Evolutionary conservation across 2,113 vertebrate species (phyloP).

Genomic region (Campylomormyrus numenius): DNA sequence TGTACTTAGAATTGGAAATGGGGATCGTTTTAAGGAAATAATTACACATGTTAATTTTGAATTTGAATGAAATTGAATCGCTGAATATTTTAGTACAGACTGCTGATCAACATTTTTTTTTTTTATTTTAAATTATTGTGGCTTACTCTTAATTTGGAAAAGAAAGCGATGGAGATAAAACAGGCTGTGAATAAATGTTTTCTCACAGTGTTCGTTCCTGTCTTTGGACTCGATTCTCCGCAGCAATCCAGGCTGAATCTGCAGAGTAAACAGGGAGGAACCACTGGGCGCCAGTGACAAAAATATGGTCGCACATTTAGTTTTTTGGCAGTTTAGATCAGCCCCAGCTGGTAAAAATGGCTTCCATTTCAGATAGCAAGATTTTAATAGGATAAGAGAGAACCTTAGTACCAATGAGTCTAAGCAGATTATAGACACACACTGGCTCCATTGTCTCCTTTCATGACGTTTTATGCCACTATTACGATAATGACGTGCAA

Average conservation of each 20-base stretch:
- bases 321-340: slow-evolving; percentile 2
- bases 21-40: neutral
- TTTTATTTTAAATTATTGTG: neutral
- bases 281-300: neutral
- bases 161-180: neutral
- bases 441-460: neutral
- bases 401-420: neutral
- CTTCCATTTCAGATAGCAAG: neutral
- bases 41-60: neutral
- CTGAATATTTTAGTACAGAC: neutral
- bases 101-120: neutral
- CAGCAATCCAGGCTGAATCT: neutral
- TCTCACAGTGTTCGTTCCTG: neutral
- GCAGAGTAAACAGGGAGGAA: slow-evolving; percentile 5
- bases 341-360: neutral
- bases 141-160: neutral
- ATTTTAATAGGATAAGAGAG: neutral
- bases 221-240: neutral
- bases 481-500: neutral
- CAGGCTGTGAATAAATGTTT: neutral
- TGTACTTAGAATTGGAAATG: neutral
- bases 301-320: slow-evolving; percentile 13
- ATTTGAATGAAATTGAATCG: neutral
- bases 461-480: neutral
- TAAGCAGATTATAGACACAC: neutral